Evolutionary conservation across 2,113 vertebrate species (phyloP).

Genomic region (Actinemys pallida): DNA sequence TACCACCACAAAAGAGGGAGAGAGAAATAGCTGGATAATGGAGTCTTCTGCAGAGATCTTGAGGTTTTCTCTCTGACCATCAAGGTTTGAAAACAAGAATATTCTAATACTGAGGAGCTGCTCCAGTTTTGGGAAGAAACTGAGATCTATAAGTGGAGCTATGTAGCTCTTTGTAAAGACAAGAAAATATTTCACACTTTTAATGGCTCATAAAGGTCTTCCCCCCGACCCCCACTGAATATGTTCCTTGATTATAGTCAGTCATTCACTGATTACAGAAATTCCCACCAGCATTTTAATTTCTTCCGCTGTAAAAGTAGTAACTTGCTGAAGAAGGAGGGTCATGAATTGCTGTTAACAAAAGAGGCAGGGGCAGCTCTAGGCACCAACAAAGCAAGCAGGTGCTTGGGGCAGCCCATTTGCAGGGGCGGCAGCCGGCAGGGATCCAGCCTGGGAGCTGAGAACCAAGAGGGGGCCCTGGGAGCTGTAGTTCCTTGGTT

Average conservation of each 20-base stretch:
- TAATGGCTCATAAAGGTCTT: background rate
- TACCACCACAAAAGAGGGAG: background rate
- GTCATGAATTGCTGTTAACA: background rate
- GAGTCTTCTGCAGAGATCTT: background rate
- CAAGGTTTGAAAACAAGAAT: background rate
- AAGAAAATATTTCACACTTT: conserved; percentile 12
- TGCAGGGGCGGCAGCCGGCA: too few relatives aligned
- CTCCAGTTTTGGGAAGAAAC: background rate
- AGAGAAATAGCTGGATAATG: background rate
- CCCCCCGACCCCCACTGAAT: background rate
- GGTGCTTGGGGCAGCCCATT: too few relatives aligned
- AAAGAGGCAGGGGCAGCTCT: background rate
- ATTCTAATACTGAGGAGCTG: background rate
- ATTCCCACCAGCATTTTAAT: conserved; percentile 29
- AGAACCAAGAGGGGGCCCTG: too few relatives aligned
- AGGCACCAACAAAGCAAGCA: background rate
- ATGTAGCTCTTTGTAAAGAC: background rate
- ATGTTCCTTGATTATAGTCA: background rate
- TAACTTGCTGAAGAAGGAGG: background rate
- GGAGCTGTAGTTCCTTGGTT: too few relatives aligned
- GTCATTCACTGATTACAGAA: conserved; percentile 9
- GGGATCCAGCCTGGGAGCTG: too few relatives aligned
- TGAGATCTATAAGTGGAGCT: background rate
- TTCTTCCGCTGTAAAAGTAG: background rate
- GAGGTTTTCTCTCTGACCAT: background rate